Conservation (phyloP, 2,888 invertebrate genomes). For the Flabesymbios commensalis region DNA sequence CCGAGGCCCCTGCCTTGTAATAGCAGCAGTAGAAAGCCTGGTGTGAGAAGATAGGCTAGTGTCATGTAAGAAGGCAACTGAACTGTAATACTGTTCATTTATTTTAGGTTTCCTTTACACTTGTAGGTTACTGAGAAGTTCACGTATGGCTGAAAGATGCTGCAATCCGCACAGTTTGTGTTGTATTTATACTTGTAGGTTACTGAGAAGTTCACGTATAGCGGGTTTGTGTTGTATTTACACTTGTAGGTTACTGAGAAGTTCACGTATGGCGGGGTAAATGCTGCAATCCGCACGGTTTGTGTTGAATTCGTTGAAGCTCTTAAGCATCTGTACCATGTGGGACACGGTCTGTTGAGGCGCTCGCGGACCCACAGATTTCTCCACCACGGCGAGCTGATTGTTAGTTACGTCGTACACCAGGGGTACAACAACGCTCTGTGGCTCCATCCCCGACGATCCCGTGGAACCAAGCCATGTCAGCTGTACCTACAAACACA, state of each 20-base stretch:
- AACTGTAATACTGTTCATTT: no score
- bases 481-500: conserved; percentile 81
- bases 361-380: conserved; percentile 65
- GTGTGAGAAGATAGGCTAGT: no score
- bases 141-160: no score
- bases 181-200: no score
- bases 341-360: conserved; percentile 33
- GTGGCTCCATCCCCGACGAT: conserved; percentile 38
- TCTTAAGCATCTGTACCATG: conserved; percentile 51
- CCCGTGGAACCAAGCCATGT: conserved; percentile 68
- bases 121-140: no score
- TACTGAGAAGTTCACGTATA: no score
- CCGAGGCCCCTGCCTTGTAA: no score
- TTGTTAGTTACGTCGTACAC: conserved; percentile 88
- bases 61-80: no score
- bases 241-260: conserved; percentile 85
- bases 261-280: conserved; percentile 87
- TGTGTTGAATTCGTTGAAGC: conserved; percentile 56
- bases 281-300: conserved; percentile 77
- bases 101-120: no score
- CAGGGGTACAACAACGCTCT: conserved; percentile 79
- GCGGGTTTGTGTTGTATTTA: no score
- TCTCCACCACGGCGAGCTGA: conserved; percentile 83
- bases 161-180: conserved; percentile 78
- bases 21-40: no score